phyloP scores from a whole-genome alignment of 2,888 invertebrate species.

The Linhomoeus sp. region DNA sequence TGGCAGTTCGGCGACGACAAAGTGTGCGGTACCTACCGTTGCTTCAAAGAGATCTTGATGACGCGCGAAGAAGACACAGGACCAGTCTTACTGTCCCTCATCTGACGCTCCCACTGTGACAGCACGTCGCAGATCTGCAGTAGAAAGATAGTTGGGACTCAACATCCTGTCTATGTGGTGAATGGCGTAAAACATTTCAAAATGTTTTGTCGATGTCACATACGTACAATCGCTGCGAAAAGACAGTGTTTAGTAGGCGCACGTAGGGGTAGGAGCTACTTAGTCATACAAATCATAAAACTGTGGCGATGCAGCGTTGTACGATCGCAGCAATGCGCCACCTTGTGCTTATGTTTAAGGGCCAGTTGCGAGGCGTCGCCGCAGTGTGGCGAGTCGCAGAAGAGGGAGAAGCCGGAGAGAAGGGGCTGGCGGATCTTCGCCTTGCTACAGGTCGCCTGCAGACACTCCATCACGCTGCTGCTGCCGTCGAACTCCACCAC shows the following conservation, averaged over 20 bases:
- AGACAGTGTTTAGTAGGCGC: no score
- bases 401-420: constrained; percentile 71
- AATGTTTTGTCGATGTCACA: no score
- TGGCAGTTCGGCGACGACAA: neutral
- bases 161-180: no score
- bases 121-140: constrained; percentile 79
- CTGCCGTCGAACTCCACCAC: constrained; percentile 93
- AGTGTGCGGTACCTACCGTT: constrained; percentile 43
- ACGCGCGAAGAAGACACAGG: constrained; percentile 83
- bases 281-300: no score
- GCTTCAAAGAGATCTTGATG: constrained; percentile 70
- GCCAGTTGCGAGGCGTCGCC: constrained; percentile 74
- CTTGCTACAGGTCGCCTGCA: constrained; percentile 63
- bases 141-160: no score
- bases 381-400: constrained; percentile 84
- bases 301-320: no score
- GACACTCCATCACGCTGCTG: constrained; percentile 79
- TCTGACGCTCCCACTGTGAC: constrained; percentile 85
- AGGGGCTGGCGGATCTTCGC: constrained; percentile 62
- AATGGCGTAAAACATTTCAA: no score
- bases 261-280: no score
- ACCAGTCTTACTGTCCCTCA: constrained; percentile 72
- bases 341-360: constrained; percentile 66
- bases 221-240: no score
- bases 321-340: no score